Conservation (phyloP, 2,797 vertebrate genomes). For the Anas bernieri region DNA sequence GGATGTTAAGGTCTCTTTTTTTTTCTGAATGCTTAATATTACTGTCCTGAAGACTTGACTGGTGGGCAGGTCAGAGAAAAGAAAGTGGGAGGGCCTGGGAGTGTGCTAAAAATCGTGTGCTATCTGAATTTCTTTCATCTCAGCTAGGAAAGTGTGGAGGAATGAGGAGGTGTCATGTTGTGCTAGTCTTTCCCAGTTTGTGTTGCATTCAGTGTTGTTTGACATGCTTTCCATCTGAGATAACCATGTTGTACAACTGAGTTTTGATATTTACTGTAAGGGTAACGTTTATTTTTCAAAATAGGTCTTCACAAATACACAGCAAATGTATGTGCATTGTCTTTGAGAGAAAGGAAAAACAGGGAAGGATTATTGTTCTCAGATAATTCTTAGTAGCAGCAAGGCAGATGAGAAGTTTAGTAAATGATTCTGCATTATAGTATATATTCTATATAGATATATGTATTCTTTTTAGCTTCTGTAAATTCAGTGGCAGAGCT, state of each 20-base stretch:
- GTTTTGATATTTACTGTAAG: neutral
- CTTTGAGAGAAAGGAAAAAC: neutral
- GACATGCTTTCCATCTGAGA: neutral
- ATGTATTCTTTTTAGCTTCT: neutral
- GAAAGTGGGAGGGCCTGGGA: neutral
- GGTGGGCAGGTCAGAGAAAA: rapidly evolving
- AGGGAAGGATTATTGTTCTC: neutral
- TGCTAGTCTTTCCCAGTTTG: rapidly evolving
- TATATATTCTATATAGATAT: too few species aligned
- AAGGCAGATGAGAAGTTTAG: neutral
- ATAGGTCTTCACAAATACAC: neutral
- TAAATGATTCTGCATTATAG: neutral
- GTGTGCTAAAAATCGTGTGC: neutral
- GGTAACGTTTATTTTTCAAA: neutral
- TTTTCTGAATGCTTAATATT: neutral
- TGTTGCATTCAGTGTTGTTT: neutral
- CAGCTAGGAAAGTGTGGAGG: neutral
- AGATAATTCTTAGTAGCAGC: neutral
- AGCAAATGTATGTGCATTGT: rapidly evolving
- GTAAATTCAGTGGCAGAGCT: neutral
- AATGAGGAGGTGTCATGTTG: neutral
- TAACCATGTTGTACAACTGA: neutral
- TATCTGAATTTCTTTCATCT: neutral
- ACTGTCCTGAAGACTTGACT: neutral
- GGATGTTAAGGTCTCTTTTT: neutral